Evolutionary conservation across 2,113 vertebrate species (phyloP).

Genomic region (Rhineura floridana): DNA sequence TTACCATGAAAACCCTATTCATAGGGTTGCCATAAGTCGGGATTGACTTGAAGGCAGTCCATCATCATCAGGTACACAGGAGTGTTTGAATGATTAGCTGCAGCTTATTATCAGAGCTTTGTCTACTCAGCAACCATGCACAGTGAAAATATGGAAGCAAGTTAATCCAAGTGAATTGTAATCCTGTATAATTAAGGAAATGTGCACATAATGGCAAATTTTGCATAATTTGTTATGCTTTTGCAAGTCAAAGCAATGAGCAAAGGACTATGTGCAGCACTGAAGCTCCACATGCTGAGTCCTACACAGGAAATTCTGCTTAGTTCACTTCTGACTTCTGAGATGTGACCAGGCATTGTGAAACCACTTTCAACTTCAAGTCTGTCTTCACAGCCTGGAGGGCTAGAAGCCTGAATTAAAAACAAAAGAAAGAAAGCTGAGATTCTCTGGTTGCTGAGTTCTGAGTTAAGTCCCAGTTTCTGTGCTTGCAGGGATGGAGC

Average conservation of each 20-base stretch:
- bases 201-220: not conserved
- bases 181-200: not conserved
- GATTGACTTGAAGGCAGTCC: too few relatives aligned
- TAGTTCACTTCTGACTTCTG: not conserved
- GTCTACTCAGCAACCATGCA: not conserved
- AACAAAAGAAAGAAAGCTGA: not conserved
- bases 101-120: not conserved
- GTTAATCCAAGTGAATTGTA: not conserved
- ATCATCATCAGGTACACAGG: not conserved
- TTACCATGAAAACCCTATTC: too few relatives aligned
- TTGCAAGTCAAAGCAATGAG: not conserved
- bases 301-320: not conserved
- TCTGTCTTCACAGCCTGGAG: not conserved
- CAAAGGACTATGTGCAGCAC: not conserved
- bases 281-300: not conserved
- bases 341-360: not conserved
- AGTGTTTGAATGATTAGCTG: not conserved
- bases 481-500: not conserved
- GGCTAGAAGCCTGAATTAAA: not conserved
- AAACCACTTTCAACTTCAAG: not conserved
- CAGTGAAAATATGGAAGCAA: not conserved
- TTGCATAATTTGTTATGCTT: not conserved
- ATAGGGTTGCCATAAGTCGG: too few relatives aligned
- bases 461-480: not conserved
- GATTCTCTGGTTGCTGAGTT: not conserved